Base-by-base conservation (phyloP, 2,113 vertebrate species). In the Polypterus bichir region DNA sequence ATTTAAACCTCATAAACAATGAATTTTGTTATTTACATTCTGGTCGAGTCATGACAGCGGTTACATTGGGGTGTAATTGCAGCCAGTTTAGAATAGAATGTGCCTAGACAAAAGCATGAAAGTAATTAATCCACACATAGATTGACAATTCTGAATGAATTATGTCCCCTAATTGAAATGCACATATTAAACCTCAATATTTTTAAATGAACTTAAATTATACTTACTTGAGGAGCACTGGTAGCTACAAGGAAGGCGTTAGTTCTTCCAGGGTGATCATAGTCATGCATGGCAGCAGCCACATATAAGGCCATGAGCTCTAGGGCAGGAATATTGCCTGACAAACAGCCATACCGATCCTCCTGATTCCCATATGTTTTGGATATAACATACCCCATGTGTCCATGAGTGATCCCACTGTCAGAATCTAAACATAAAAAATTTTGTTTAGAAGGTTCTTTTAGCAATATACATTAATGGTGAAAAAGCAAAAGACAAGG, bases 231-330 rank as follows among this genome's bases (percentile, higher is more conserved):
- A 49, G 95, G 93, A 58, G 96, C 94, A 9, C 93, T 94, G 0
- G 96, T 97, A 60, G 96, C 95, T 56, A 99, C 96, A 9, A 99
- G 82, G 75, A 99, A 99, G 47, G 96, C 96, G 1, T 99, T 99
- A 51, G 96, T 99, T 71, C 94, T 80, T 7, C 96, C 95, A 0
- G 95, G 96, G 59, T 99, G 96, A 71, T 99, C 96, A 2, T 97
- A 99, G 60, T 99, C 96, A 5, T 99, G 96, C 96, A 99, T 99
- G 62, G 96, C 95, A 1, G 96, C 93, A 2, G 94, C 95, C n/a
- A 99, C 95, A 3, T 99, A 99, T 6, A 99, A 79, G 0, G 96
- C 96, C 96, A 98, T 99, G 69, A 99, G 65, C 74, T 99, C 96
- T 63, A 99, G 81, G 63, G 94, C 92, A n/a, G 96, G 96, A 65